A percentile compares a stretch with the other conserved stretches of the same genome.
These are phyloP conservation scores for Artibeus jamaicensis DNA, from an alignment of 2,797 vertebrate genomes.

Conservation along the genomic window DNA sequence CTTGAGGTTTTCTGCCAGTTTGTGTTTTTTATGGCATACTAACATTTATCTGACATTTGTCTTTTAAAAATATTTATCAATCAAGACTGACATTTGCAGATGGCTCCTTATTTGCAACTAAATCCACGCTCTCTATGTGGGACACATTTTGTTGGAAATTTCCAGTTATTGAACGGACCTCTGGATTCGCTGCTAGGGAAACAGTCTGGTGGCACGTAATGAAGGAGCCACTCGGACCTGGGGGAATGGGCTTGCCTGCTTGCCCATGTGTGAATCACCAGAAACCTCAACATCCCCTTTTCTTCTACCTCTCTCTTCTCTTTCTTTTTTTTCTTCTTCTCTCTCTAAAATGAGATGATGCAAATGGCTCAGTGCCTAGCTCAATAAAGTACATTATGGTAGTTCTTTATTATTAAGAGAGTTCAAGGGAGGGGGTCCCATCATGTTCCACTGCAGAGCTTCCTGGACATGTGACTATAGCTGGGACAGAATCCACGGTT, in stretches of 20 bases:
- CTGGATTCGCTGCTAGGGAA: neutral
- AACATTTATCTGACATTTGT: slow-evolving; percentile 60
- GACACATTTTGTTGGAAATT: neutral
- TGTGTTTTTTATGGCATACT: neutral
- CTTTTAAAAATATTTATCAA: slow-evolving; percentile 50
- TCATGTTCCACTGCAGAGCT: neutral
- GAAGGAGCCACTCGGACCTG: neutral
- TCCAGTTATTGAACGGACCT: neutral
- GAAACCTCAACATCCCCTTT: neutral
- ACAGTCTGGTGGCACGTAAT: neutral
- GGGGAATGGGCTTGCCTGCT: neutral
- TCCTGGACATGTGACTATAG: neutral
- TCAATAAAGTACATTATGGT: neutral
- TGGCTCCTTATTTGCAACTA: neutral
- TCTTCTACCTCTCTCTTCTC: neutral
- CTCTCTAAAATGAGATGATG: neutral
- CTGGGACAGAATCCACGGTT: neutral
- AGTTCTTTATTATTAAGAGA: neutral
- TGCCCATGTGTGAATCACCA: neutral
- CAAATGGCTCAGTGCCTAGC: neutral
- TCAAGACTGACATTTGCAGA: slow-evolving; percentile 42
- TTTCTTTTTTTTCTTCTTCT: neutral
- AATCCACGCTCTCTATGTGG: neutral
- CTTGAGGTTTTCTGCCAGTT: slow-evolving; percentile 23
- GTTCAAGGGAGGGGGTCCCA: neutral